These are phyloP conservation scores for Drosophila setosimentum DNA, from an alignment of 2,888 invertebrate genomes.

Conservation along the genomic window DNA sequence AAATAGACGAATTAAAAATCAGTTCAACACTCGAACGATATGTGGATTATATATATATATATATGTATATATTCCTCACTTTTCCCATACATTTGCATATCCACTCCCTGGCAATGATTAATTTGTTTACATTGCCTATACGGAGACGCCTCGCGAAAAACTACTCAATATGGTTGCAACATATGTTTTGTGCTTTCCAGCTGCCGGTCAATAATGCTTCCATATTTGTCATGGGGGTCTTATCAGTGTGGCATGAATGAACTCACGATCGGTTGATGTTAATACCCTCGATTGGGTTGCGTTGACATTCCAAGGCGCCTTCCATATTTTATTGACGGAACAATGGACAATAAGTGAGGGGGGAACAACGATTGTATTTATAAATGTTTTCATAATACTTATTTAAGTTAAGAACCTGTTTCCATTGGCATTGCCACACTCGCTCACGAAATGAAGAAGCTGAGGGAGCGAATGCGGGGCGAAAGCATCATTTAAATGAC, in stretches of 20 bases:
- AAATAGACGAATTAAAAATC: slow-evolving; percentile 15
- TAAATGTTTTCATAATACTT: slow-evolving; percentile 67
- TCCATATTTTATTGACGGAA: slow-evolving; percentile 35
- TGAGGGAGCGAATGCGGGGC: neutral
- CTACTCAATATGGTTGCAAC: slow-evolving; percentile 42
- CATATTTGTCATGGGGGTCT: slow-evolving; percentile 32
- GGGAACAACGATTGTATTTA: slow-evolving; percentile 21
- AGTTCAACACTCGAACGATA: slow-evolving; percentile 2
- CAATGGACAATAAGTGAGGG: slow-evolving; percentile 6
- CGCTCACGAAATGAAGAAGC: neutral
- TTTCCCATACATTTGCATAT: neutral
- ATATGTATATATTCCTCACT: neutral
- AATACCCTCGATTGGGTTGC: slow-evolving; percentile 68
- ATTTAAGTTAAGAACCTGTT: slow-evolving; percentile 71
- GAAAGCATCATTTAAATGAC: slow-evolving; percentile 58
- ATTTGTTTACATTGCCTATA: slow-evolving; percentile 40
- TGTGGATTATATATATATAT: neutral
- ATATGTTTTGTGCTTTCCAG: slow-evolving; percentile 30
- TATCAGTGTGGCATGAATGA: slow-evolving; percentile 73
- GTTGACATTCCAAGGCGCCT: slow-evolving; percentile 68
- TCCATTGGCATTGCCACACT: slow-evolving; percentile 37
- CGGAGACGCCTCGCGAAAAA: slow-evolving; percentile 22
- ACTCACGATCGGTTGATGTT: slow-evolving; percentile 73
- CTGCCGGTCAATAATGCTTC: slow-evolving; percentile 32
- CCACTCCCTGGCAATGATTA: slow-evolving; percentile 24